Percentiles rank a stretch among this genome's conserved stretches.
phyloP scores from a whole-genome alignment of 1,140 invertebrate species.

The Drosophila suzukii region DNA sequence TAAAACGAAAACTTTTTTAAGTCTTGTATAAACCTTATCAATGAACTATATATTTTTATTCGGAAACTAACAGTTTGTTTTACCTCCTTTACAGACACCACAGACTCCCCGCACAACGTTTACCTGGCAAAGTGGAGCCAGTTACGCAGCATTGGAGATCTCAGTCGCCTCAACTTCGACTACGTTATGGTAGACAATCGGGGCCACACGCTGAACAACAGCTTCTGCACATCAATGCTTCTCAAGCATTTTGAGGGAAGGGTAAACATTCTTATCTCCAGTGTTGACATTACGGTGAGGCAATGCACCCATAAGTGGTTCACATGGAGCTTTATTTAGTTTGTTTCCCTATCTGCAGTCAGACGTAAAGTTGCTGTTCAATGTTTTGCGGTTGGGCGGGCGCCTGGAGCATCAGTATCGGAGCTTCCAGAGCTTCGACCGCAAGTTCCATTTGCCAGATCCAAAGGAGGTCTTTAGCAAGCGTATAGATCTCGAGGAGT shows the following conservation, averaged over 20 bases:
- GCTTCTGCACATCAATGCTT: slow-evolving; percentile 76
- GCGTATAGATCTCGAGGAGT: slow-evolving; percentile 75
- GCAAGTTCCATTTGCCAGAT: slow-evolving; percentile 70
- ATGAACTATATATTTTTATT: too few species aligned
- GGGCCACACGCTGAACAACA: slow-evolving; percentile 71
- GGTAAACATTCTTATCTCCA: slow-evolving; percentile 78
- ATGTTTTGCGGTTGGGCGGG: slow-evolving; percentile 68
- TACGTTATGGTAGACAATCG: slow-evolving; percentile 77
- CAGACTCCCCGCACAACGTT: slow-evolving; percentile 64
- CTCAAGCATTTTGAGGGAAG: slow-evolving; percentile 74
- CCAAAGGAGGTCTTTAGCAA: slow-evolving; percentile 72
- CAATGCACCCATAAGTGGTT: neutral
- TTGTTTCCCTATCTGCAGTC: slow-evolving; percentile 42
- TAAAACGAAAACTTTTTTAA: too few species aligned
- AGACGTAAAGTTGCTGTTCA: slow-evolving; percentile 75
- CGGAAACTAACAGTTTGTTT: neutral
- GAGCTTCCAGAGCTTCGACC: slow-evolving; percentile 62
- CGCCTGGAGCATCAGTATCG: slow-evolving; percentile 67
- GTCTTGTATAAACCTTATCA: too few species aligned
- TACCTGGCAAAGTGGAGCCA: slow-evolving; percentile 77
- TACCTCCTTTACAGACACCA: slow-evolving; percentile 44
- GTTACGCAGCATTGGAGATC: slow-evolving; percentile 66
- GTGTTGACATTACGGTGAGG: slow-evolving; percentile 76
- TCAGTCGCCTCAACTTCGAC: slow-evolving; percentile 77
- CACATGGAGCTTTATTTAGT: neutral